These are phyloP conservation scores for Aegithalos caudatus DNA, from an alignment of 2,113 vertebrate genomes.

Conservation along the genomic window DNA sequence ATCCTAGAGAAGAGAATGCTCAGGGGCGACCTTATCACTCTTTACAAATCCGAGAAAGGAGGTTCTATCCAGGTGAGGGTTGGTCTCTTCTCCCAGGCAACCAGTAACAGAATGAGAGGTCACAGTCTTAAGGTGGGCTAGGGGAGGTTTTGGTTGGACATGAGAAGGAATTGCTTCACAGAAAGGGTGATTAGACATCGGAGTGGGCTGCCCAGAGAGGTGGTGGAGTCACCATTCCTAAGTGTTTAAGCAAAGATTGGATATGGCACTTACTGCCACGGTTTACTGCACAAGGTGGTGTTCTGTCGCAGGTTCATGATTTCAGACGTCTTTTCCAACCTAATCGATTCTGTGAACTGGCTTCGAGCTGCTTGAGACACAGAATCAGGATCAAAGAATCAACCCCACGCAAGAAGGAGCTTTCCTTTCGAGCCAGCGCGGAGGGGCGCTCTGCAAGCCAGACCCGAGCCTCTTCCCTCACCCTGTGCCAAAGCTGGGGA, in stretches of 20 bases:
- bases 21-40: fast-evolving
- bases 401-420: no score
- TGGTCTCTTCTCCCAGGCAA: background rate
- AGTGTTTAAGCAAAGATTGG: background rate
- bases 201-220: no score
- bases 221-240: background rate
- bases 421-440: fast-evolving
- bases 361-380: fast-evolving
- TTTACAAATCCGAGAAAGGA: background rate
- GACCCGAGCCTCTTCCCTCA: background rate
- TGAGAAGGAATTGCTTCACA: background rate
- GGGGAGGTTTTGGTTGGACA: background rate
- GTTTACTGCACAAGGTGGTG: background rate
- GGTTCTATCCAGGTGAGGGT: background rate
- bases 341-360: no score
- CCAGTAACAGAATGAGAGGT: fast-evolving
- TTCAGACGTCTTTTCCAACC: background rate
- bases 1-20: background rate
- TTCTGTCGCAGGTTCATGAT: background rate
- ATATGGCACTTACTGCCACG: no score
- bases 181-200: background rate
- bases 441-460: fast-evolving
- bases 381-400: no score
- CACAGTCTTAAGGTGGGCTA: fast-evolving
- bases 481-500: fast-evolving